Base-by-base conservation (phyloP, 2,888 invertebrate genomes). In the Platycheirus rosarum region DNA sequence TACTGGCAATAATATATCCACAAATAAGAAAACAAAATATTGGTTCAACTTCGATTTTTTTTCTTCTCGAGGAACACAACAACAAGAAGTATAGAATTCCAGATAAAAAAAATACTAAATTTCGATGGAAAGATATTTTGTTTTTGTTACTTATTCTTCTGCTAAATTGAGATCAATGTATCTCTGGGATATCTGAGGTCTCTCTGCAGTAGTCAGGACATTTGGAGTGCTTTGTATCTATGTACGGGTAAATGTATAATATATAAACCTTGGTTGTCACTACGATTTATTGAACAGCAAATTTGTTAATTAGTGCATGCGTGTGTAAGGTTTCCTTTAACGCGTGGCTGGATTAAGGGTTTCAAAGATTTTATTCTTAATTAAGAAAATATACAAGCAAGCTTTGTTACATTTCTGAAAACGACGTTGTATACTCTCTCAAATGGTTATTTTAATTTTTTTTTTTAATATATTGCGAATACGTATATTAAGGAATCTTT, bases 101-200 rank as follows among this genome's bases (percentile, higher is more conserved):
- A 23, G 13, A 37, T 13, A n/a, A n/a, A 40, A 40, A 40, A n/a
- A 40, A 8, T n/a, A 40, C 13, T 40, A n/a, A 13, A 40, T 32
- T 32, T 32, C 29, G 3, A 7, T 32, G 37, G 13, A 40, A 6
- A 13, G 35, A 35, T 11, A 35, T 23, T 35, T 35, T 35, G 35
- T 35, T 16, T n/a, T 46, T 11, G 29, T 37, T 37, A 13, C 8
- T 20, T 20, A 37, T 55, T n/a, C 3, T 7, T 37, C 1, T 35
- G 13, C 53, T 37, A 55, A 55, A 55, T 55, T 55, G 13, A 55
- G 53, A 55, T 37, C 20, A 20, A 55, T 55, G 53, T 20, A 4
- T 35, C 2, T 55, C 14, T 35, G 3, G 0, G 18, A 7, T 29
- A 16, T 32, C 16, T 29, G 9, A 14, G 26, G 16, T 1, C 32